Evolutionary conservation across 2,113 vertebrate genomes (phyloP).

Genomic region (Uropsilus gracilis): DNA sequence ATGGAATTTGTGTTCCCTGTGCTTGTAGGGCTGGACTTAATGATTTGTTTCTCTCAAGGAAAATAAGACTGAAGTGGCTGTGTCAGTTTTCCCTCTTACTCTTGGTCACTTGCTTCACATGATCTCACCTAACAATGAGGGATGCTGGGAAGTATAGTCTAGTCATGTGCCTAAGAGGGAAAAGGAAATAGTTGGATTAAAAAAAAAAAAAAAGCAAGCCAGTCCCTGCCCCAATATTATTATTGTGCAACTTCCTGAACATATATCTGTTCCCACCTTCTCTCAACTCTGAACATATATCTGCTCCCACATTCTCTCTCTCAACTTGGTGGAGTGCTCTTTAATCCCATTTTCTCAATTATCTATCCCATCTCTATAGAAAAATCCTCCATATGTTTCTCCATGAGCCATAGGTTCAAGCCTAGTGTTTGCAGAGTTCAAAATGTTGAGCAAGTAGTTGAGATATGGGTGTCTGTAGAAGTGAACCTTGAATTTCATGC

Average conservation of each 20-base stretch:
- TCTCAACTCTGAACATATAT: neutral
- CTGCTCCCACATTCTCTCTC: neutral
- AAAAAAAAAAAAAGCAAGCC: neutral
- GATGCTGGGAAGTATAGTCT: constrained; percentile 41
- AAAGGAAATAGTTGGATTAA: neutral
- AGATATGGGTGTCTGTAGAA: neutral
- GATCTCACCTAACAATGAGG: neutral
- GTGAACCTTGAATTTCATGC: neutral
- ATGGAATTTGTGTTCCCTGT: no score
- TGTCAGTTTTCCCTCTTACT: neutral
- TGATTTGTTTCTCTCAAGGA: no score
- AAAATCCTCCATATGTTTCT: neutral
- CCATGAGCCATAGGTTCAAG: neutral
- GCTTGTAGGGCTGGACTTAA: no score
- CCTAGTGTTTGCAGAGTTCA: neutral
- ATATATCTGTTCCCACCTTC: neutral
- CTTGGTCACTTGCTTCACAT: neutral
- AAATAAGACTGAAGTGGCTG: no score
- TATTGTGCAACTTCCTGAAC: neutral
- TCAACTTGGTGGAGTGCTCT: neutral
- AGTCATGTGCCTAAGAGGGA: neutral
- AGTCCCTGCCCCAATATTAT: neutral
- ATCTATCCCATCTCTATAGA: neutral
- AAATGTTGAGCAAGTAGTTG: neutral
- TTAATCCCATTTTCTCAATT: neutral